Conservation (phyloP, 2,888 invertebrate species). For the Yponomeuta evonymella region DNA sequence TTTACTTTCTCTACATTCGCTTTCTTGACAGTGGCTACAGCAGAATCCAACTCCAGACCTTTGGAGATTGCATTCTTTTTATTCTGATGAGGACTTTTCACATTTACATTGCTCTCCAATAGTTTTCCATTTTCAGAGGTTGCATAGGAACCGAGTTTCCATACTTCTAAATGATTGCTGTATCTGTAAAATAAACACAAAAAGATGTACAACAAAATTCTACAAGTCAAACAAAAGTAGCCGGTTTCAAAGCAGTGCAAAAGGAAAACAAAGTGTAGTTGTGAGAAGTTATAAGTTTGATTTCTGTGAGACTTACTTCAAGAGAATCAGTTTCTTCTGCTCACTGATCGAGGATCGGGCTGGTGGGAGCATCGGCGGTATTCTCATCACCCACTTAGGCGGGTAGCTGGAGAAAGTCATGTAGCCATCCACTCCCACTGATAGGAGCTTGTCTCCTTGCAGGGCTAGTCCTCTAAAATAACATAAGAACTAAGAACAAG, state of each 20-base stretch:
- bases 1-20: slow-evolving; percentile 31
- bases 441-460: slow-evolving; percentile 80
- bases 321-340: slow-evolving; percentile 72
- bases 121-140: slow-evolving; percentile 77
- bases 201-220: not conserved
- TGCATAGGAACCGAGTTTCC: slow-evolving; percentile 69
- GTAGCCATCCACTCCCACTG: slow-evolving; percentile 89
- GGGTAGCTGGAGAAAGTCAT: slow-evolving; percentile 83
- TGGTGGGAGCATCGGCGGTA: slow-evolving; percentile 82
- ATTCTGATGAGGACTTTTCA: slow-evolving; percentile 24
- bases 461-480: slow-evolving; percentile 78
- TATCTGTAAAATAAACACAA: slow-evolving; percentile 48
- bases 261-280: not conserved
- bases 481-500: too few species aligned
- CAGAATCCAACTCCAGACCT: slow-evolving; percentile 49
- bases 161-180: slow-evolving; percentile 71
- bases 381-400: slow-evolving; percentile 80
- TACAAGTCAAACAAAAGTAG: too few species aligned
- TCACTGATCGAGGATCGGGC: slow-evolving; percentile 74
- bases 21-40: slow-evolving; percentile 37
- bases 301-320: slow-evolving; percentile 56
- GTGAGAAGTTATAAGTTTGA: too few species aligned
- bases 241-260: not conserved
- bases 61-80: slow-evolving; percentile 27
- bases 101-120: slow-evolving; percentile 32